Evolutionary conservation across 2,113 vertebrate genomes (phyloP).

Genomic region (Syngnathus scovelli): DNA sequence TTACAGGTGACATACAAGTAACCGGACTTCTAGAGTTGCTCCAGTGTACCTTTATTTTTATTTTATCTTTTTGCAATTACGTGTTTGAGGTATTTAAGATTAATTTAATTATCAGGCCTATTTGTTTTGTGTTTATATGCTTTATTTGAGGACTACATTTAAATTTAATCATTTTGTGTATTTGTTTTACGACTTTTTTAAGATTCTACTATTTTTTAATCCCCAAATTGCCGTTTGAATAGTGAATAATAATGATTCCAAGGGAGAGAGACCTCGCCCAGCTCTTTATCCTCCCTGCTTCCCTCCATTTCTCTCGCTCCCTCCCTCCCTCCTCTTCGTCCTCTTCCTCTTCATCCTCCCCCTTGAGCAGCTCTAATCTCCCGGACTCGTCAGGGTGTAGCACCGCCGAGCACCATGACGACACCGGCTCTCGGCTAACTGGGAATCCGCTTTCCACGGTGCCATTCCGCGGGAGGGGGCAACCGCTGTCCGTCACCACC

Average conservation of each 20-base stretch:
- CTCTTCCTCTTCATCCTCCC: constrained; percentile 24
- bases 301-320: constrained; percentile 2
- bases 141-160: not conserved
- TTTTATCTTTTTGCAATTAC: no score
- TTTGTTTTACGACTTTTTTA: not conserved
- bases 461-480: constrained; percentile 18
- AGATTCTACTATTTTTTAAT: not conserved
- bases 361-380: constrained; percentile 11
- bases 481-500: constrained; percentile 5
- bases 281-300: not conserved
- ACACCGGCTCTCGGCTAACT: constrained; percentile 9
- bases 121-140: no score
- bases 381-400: constrained; percentile 5
- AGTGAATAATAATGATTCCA: not conserved
- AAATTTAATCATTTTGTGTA: not conserved
- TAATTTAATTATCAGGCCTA: no score
- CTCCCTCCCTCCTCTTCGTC: not conserved
- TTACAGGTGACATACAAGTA: not conserved
- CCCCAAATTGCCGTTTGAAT: not conserved
- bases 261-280: not conserved
- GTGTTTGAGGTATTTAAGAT: no score
- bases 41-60: no score
- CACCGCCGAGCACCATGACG: constrained; percentile 19
- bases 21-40: not conserved
- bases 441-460: constrained; percentile 3